Evolutionary conservation across 2,113 vertebrate genomes (phyloP).

Genomic region (Toxostoma redivivum): DNA sequence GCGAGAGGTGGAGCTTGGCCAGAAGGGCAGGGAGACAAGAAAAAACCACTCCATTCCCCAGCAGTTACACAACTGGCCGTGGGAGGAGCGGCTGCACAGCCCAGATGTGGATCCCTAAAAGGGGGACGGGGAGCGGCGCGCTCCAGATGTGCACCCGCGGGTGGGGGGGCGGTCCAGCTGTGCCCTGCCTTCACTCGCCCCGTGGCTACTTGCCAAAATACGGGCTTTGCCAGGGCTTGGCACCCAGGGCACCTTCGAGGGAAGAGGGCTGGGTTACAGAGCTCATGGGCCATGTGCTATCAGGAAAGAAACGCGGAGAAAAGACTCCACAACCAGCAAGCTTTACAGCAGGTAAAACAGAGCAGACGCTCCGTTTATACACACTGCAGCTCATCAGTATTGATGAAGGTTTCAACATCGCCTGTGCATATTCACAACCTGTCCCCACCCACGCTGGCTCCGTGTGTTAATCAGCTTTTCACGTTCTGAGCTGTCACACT

Average conservation of each 20-base stretch:
- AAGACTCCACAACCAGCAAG: too few relatives aligned
- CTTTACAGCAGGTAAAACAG: too few relatives aligned
- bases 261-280: background rate
- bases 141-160: fast-evolving
- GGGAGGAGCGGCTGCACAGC: background rate
- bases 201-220: background rate
- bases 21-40: background rate
- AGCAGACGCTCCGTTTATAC: too few relatives aligned
- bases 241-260: background rate
- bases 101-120: background rate
- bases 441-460: too few relatives aligned
- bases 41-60: background rate
- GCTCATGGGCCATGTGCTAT: fast-evolving
- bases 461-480: too few relatives aligned
- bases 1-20: fast-evolving
- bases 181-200: background rate
- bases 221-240: background rate
- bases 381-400: too few relatives aligned
- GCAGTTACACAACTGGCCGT: background rate
- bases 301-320: too few relatives aligned
- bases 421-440: too few relatives aligned
- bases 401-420: too few relatives aligned
- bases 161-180: background rate
- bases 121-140: background rate
- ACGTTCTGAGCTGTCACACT: too few relatives aligned